Conservation (phyloP, 2,113 vertebrate genomes). For the Lophura nycthemera region DNA sequence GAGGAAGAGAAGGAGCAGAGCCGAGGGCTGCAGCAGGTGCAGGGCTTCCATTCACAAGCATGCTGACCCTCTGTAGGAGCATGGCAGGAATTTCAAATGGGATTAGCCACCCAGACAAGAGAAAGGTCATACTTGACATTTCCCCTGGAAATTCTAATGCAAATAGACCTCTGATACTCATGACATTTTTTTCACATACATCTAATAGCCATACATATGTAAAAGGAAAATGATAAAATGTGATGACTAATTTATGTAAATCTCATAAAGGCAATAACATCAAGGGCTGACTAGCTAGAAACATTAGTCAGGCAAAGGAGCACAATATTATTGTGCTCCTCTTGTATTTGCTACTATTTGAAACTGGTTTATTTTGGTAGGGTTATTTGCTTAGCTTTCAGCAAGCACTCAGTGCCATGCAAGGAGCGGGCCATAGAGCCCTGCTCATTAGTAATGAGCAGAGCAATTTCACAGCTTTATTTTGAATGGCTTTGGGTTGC, state of each 20-base stretch:
- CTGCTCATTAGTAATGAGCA: neutral
- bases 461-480: neutral
- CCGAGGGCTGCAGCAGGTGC: constrained; percentile 71
- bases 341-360: neutral
- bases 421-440: neutral
- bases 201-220: constrained; percentile 66
- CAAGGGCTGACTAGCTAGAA: constrained; percentile 23
- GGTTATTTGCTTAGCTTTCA: constrained; percentile 18
- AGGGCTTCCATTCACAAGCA: constrained; percentile 58
- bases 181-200: constrained; percentile 66
- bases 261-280: constrained; percentile 61
- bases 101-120: constrained; percentile 83
- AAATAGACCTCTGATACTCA: constrained; percentile 74
- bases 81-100: constrained; percentile 81
- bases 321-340: neutral
- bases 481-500: neutral
- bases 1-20: constrained; percentile 61
- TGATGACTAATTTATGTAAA: constrained; percentile 75
- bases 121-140: constrained; percentile 83
- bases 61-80: constrained; percentile 75
- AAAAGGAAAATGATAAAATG: constrained; percentile 70
- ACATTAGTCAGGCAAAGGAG: constrained; percentile 29
- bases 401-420: neutral
- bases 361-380: constrained; percentile 9
- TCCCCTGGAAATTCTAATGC: constrained; percentile 85